Percentiles rank a stretch among this genome's conserved stretches.
These are phyloP conservation scores for Hirtodrosophila duncani DNA, from an alignment of 2,888 invertebrate genomes.

Conservation along the genomic window DNA sequence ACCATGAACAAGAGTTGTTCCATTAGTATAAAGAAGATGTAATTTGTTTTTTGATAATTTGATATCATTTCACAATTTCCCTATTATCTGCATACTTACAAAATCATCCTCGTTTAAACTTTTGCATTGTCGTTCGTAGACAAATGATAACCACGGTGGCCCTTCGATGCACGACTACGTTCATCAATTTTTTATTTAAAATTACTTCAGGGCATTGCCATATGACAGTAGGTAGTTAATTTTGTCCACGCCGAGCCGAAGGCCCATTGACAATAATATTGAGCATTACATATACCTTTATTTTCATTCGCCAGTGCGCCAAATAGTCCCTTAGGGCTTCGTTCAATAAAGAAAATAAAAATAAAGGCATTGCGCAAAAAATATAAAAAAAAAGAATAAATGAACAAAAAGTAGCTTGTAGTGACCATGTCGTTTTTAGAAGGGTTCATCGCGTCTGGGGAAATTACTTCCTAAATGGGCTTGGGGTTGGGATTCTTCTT, in stretches of 20 bases:
- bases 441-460: slow-evolving; percentile 67
- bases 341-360: slow-evolving; percentile 63
- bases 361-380: slow-evolving; percentile 19
- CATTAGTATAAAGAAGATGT: too few species aligned
- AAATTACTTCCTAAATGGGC: slow-evolving; percentile 60
- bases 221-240: slow-evolving; percentile 65
- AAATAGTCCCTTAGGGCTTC: slow-evolving; percentile 63
- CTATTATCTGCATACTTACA: too few species aligned
- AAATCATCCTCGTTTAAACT: too few species aligned
- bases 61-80: too few species aligned
- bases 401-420: slow-evolving; percentile 18
- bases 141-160: slow-evolving; percentile 60
- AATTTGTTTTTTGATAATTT: too few species aligned
- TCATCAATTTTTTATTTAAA: slow-evolving; percentile 74
- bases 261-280: slow-evolving; percentile 62
- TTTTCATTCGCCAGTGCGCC: slow-evolving; percentile 60
- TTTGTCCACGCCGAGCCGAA: slow-evolving; percentile 44
- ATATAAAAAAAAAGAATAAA: slow-evolving; percentile 18
- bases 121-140: not conserved
- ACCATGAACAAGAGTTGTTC: too few species aligned
- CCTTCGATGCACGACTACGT: slow-evolving; percentile 65
- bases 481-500: slow-evolving; percentile 20
- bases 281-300: slow-evolving; percentile 73
- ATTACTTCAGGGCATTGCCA: slow-evolving; percentile 67
- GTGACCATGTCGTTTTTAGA: slow-evolving; percentile 53